Base-by-base conservation (phyloP, 2,888 invertebrate genomes). In the Anoplius nigerrimus region DNA sequence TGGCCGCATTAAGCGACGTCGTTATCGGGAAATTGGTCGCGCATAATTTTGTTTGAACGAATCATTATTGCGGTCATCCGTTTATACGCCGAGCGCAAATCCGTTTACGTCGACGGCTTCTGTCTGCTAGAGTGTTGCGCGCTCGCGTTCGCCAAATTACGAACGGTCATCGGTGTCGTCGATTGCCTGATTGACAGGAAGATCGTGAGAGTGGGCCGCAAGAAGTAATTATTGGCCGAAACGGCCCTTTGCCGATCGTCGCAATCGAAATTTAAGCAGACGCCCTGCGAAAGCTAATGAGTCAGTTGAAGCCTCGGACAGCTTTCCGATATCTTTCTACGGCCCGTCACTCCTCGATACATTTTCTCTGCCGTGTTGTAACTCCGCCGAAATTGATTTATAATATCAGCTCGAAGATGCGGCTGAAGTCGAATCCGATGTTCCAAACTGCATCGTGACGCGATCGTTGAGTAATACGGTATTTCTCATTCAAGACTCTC, bases 61-160 rank as follows among this genome's bases (percentile, higher is more conserved):
- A 80, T 83, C 80, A 82, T 82, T 82, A 81, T 82, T 82, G 82
- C 77, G 82, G 82, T 82, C 80, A 81, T 82, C 82, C 82, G 75
- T 80, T 78, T 74, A 71, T 72, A 78, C 75, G 72, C 71, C 68
- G 71, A 62, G 71, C 66, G 68, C 75, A 81, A 82, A 82, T 82
- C 76, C 75, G 77, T 79, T 82, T 79, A 81, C 70, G 66, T 64
- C 56, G 46, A 34, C 62, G 20, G 48, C 48, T 13, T 6, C 42
- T 48, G 48, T 16, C 16, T 15, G 16, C 56, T n/a, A n/a, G n/a
- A 48, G 34, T 27, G 48, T 16, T 4, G 48, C n/a, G n/a, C 48
- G 48, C 34, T 13, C 52, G 24, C 53, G 52, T n/a, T n/a, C 42
- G 27, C 46, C 62, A 58, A 78, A 73, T 78, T 79, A 73, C 78